These are phyloP conservation scores for Drosophila leonis DNA, from an alignment of 2,888 invertebrate genomes.

Conservation along the genomic window DNA sequence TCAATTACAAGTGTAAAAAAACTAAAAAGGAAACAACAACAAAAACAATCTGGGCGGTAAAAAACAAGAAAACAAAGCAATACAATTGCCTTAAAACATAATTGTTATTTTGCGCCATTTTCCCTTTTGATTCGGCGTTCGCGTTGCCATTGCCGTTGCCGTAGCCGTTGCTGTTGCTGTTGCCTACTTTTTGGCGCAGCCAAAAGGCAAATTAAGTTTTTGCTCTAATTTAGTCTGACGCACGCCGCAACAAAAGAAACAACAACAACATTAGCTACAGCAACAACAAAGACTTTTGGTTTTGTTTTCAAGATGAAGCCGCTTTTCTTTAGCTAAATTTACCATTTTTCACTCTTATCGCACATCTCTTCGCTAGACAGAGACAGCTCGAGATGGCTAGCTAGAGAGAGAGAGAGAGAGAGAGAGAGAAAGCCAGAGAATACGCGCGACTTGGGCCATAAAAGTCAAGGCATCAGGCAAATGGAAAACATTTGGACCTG, in stretches of 20 bases:
- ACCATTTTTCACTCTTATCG: slow-evolving; percentile 81
- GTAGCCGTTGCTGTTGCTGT: slow-evolving; percentile 32
- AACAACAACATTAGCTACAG: slow-evolving; percentile 15
- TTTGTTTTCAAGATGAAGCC: slow-evolving; percentile 59
- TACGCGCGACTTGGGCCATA: slow-evolving; percentile 55
- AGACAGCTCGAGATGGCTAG: neutral
- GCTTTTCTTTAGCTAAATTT: slow-evolving; percentile 75
- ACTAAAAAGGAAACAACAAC: slow-evolving; percentile 34
- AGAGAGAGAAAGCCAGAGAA: neutral
- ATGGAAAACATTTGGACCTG: slow-evolving; percentile 61
- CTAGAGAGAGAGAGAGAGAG: neutral
- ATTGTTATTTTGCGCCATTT: slow-evolving; percentile 80
- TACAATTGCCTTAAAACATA: slow-evolving; percentile 82
- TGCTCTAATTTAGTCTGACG: slow-evolving; percentile 81
- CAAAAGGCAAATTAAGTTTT: slow-evolving; percentile 80
- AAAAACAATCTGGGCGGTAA: slow-evolving; percentile 13
- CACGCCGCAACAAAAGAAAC: slow-evolving; percentile 46
- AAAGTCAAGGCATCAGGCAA: slow-evolving; percentile 67
- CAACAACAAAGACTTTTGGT: slow-evolving; percentile 54
- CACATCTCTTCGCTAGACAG: slow-evolving; percentile 37
- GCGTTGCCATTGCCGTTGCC: slow-evolving; percentile 20
- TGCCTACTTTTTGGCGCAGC: slow-evolving; percentile 73
- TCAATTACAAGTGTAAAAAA: slow-evolving; percentile 75
- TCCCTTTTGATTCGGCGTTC: slow-evolving; percentile 67
- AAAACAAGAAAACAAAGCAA: slow-evolving; percentile 64